Evolutionary conservation across 2,888 invertebrate genomes (phyloP), one percentile per base, ranked within the genome.

Genomic region (Brenthis ino): DNA sequence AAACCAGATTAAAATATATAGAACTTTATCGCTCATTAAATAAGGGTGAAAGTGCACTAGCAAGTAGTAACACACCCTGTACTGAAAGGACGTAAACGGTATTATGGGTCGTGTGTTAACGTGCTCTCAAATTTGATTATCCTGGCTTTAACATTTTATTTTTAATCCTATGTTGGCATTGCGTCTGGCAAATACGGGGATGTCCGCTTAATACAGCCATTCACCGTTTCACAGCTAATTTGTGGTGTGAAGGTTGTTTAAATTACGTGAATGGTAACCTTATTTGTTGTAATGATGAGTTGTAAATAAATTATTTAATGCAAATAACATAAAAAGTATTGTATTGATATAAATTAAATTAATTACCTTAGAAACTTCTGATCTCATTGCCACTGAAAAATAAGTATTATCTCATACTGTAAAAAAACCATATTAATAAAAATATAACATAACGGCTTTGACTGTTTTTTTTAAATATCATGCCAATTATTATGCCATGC

Each of bases 91-190:
- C 13, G 20, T 48, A 65, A 64, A 58, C 64, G 65, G 56, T 63
- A 57, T 57, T 20, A 0, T 50, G 50, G 54, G 63, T 63, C 48
- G 16, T 61, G 57, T 68, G 68, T 67, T 72, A 71, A 71, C 67
- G 68, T 64, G 66, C 68, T 65, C 72, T 72, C 64, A 68, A 72
- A 72, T 72, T 72, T 64, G 68, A 72, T 72, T 69, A 72, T 57
- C 67, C 65, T 43, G 57, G 57, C 61, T 65, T 71, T 72, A 69
- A 50, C 57, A 47, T 47, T 66, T 69, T 57, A 66, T 47, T 66
- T 66, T 65, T 65, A 60, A 65, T 48, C 53, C 68, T 33, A 48
- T 48, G 55, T 60, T 68, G 64, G 51, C 64, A 64, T 48, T 28
- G 51, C 61, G 53, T 54, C 63, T 63, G 63, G 63, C 53, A 63